Evolutionary conservation across 2,888 invertebrate genomes (phyloP), one percentile per base, ranked within the genome.

Genomic region (Cryptops parisi): DNA sequence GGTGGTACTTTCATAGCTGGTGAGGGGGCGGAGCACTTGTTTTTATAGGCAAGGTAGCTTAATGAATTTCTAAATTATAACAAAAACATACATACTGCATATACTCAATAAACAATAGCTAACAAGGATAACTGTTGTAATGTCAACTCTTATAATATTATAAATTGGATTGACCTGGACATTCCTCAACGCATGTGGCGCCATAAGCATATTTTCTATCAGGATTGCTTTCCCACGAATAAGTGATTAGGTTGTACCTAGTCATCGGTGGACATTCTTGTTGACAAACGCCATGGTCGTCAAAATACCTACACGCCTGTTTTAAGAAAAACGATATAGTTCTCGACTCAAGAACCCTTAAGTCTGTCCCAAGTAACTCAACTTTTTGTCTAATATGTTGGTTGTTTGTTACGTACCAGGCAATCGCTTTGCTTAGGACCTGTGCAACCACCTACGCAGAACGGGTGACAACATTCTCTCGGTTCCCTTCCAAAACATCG

Each of bases 401-500:
- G n/a, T n/a, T n/a, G n/a, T n/a, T n/a, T n/a, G 39, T 19, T 22
- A 65, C 72, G 68, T 66, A 78, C 78, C 61, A 91, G 79, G 67
- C 98, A 98, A 68, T 96, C 90, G 64, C 83, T 87, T 62, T 91
- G 87, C 56, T 85, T 82, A 0, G 94, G 93, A 0, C 96, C 97
- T 0, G 80, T 85, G 68, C 97, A 98, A 12, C 97, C 97, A 19
- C 93, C 97, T 4, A 94, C 94, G 69, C 97, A 98, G 68, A 94
- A 93, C 12, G 90, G 75, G 69, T 97, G 93, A 67, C 97, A 98
- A 60, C 75, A 75, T 65, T 93, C 87, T 40, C 90, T 75, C 0
- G 93, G 91, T 61, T 87, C 82, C 0, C 82, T 79, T 0, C 94
- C 94, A 65, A 89, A 97, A 68, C 97, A 97, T 53, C 94, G 78